Evolutionary conservation across 2,113 vertebrate genomes (phyloP), one percentile per base, ranked within the genome.

Genomic region (Hepsetus odoe): DNA sequence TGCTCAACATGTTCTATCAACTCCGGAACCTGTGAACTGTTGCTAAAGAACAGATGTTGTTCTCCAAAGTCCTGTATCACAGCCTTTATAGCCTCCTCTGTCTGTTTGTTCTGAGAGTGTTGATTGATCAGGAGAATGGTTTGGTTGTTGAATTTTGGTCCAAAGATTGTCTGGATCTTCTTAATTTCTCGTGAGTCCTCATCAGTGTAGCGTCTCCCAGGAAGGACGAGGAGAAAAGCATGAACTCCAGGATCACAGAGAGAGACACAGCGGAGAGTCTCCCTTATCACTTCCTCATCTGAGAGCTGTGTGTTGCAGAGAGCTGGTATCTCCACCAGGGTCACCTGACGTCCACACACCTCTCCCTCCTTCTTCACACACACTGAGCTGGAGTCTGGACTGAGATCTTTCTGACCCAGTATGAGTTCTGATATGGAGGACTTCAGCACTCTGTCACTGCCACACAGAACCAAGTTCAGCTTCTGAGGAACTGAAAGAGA

Each of bases 161-260:
- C 3, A 7, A 81, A 83, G 0, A 77, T 56, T 3, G 3, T 66
- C 55, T 76, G 35, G 24, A 84, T 69, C 53, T 14, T 72, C 66
- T 82, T 18, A 20, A 86, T 8, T 69, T 84, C 82, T 65, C 2
- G 30, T 58, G 55, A 79, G 13, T 79, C 78, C 80, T 79, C 81
- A 58, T 80, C 44, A 67, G 76, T 83, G 0, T 80, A 28, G 33
- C 33, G 24, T 56, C 38, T 35, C 2, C 24, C 44, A 55, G 70
- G 71, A 40, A 68, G n/a, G 5, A 77, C 53, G 2, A 82, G 26
- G 55, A 86, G 18, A 28, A 86, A 84, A 24, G 75, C 56, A 74
- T 86, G 58, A 22, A 84, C 82, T 79, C 82, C 84, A 70, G 79
- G 56, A 66, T 69, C 67, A 82, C 75, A 83, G 26, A 80, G 69